These are phyloP conservation scores for Stegastes partitus DNA, from an alignment of 2,113 vertebrate species.

Conservation along the genomic window DNA sequence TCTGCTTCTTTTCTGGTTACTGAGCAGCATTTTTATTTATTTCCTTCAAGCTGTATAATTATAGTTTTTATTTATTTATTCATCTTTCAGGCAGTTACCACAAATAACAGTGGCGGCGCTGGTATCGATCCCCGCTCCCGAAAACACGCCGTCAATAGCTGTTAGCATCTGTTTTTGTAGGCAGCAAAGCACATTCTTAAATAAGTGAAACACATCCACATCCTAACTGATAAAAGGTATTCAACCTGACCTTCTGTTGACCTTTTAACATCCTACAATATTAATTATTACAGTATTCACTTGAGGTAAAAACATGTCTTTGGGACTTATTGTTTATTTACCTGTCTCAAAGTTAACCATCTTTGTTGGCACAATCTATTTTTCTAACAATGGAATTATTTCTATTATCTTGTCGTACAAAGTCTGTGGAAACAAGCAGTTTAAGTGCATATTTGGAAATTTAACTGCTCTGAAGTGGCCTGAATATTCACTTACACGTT, in stretches of 20 bases:
- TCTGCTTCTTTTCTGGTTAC: not conserved
- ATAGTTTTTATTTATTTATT: conserved; percentile 9
- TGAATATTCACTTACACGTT: too few relatives aligned
- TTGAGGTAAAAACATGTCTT: too few relatives aligned
- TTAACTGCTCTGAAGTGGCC: not conserved
- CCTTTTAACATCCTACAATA: conserved; percentile 3
- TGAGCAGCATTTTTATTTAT: not conserved
- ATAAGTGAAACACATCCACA: not conserved
- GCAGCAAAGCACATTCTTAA: too few relatives aligned
- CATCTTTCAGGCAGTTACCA: conserved; percentile 14
- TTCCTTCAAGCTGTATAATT: conserved; percentile 13
- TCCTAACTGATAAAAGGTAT: not conserved
- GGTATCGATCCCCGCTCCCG: conserved; percentile 48
- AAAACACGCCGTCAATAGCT: not conserved
- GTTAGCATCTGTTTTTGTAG: too few relatives aligned
- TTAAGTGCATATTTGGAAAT: not conserved
- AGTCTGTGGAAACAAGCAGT: too few relatives aligned
- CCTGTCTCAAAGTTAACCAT: not conserved
- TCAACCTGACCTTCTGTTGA: conserved; percentile 2
- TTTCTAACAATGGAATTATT: not conserved
- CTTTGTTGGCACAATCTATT: not conserved
- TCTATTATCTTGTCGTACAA: too few relatives aligned
- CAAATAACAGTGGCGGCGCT: conserved; percentile 56
- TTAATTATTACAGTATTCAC: conserved; percentile 4
- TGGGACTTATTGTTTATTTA: not conserved